Percentiles rank a stretch among this genome's conserved stretches.
phyloP scores from a whole-genome alignment of 2,888 invertebrate species.

The Nemapogon koenigi region DNA sequence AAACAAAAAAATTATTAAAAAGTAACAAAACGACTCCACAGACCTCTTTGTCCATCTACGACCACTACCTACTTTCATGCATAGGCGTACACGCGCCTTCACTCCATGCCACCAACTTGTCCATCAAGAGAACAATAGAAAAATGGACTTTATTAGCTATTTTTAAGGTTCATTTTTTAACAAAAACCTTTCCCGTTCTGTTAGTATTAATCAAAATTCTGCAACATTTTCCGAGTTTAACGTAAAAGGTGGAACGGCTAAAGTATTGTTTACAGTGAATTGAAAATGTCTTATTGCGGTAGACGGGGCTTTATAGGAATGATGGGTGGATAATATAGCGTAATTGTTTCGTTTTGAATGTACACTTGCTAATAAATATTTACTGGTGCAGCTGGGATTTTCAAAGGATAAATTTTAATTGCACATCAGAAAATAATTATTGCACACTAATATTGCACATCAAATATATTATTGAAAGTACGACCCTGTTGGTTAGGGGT shows the following conservation, averaged over 20 bases:
- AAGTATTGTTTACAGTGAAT: slow-evolving; percentile 62
- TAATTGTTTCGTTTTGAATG: too few relatives aligned
- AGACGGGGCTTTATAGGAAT: too few relatives aligned
- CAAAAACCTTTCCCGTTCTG: slow-evolving; percentile 37
- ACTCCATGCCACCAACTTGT: slow-evolving; percentile 5
- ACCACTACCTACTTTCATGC: slow-evolving; percentile 61
- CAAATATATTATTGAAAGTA: too few relatives aligned
- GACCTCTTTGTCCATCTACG: slow-evolving; percentile 41
- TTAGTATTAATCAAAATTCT: slow-evolving; percentile 60
- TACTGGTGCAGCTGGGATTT: too few relatives aligned
- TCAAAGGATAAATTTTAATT: too few relatives aligned
- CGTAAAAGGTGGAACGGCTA: slow-evolving; percentile 63
- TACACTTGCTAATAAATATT: too few relatives aligned
- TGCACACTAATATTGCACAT: too few relatives aligned
- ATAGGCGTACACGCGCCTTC: slow-evolving; percentile 49
- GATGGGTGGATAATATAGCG: too few relatives aligned
- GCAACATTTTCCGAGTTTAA: slow-evolving; percentile 59
- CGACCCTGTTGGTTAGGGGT: too few relatives aligned
- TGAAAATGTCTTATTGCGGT: slow-evolving; percentile 53
- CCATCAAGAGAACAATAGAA: slow-evolving; percentile 1
- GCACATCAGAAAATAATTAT: too few relatives aligned
- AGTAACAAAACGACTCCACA: slow-evolving; percentile 39
- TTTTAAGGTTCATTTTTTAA: neutral
- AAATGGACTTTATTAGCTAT: slow-evolving; percentile 1
- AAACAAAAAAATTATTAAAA: slow-evolving; percentile 18